Evolutionary conservation across 2,113 vertebrate genomes (phyloP), one percentile per base, ranked within the genome.

Genomic region (Prochilodus magdalenae): DNA sequence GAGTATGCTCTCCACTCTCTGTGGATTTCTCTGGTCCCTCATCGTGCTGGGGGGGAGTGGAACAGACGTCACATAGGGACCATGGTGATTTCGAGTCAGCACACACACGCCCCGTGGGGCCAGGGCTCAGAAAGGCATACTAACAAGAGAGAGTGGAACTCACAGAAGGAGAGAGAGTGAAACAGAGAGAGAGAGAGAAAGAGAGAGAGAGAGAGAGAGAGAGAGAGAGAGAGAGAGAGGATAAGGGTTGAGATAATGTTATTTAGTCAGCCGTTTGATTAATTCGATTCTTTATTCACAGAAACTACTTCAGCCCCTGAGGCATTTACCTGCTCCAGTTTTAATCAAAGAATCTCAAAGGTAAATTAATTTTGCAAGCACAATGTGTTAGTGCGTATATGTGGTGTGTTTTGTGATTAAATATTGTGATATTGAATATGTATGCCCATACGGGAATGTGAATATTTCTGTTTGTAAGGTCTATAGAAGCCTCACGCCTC

Each of bases 251-350:
- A 53, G 27, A 81, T 47, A 77, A 85, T 81, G 73, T 75, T 85
- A 51, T 79, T 83, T 81, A 77, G 76, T 36, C 78, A 81, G 79
- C 74, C 75, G 60, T 78, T 83, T 83, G 84, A 85, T 85, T 87
- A 85, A 83, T 86, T 51, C 70, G 59, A 85, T 83, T 79, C 75
- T 81, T 83, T 77, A 77, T 79, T 84, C 82, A 70, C 69, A 75
- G 73, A 78, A 81, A 75, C 75, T 66, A 74, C 59, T 70, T 53
- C 55, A 30, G 51, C 57, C 78, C 82, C 63, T 63, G 36, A 78
- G 71, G 75, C 70, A 57, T 86, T 79, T 81, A 81, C 85, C 71
- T 79, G 55, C 82, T 70, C 70, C 74, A 29, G 72, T 83, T 85
- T 83, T 77, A 81, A 85, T 81, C 62, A 80, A 83, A 71, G 81